These are phyloP conservation scores for Tamias sibiricus DNA, from an alignment of 2,113 vertebrate species.

Conservation along the genomic window DNA sequence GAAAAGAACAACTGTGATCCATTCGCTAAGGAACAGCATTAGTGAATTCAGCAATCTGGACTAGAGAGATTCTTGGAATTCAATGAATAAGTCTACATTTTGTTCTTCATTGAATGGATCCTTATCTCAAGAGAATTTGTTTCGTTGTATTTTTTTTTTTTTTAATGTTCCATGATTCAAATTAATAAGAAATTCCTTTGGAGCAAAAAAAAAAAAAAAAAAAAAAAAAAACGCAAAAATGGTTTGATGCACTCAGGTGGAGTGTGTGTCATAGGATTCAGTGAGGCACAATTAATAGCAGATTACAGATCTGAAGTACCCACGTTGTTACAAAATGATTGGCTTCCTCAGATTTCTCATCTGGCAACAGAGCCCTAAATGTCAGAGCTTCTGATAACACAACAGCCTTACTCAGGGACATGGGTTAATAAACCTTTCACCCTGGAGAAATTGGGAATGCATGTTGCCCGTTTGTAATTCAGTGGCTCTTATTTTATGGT, in stretches of 20 bases:
- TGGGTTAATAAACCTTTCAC: slow-evolving; percentile 48
- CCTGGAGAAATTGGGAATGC: slow-evolving; percentile 14
- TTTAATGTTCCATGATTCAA: not conserved
- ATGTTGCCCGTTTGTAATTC: slow-evolving; percentile 27
- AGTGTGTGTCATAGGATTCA: not conserved
- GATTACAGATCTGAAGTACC: not conserved
- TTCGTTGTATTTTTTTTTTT: slow-evolving; percentile 33
- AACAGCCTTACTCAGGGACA: not conserved
- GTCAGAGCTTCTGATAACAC: not conserved
- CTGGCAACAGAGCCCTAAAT: not conserved
- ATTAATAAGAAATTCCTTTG: slow-evolving; percentile 48
- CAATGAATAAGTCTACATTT: slow-evolving; percentile 21
- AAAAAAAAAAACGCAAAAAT: slow-evolving; percentile 13
- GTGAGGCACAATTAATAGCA: slow-evolving; percentile 15
- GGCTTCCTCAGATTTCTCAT: not conserved
- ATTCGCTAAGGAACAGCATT: not conserved
- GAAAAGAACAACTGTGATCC: not conserved
- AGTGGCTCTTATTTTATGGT: not conserved
- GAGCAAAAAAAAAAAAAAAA: no score
- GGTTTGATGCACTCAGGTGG: not conserved
- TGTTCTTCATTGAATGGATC: slow-evolving; percentile 35
- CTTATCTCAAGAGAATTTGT: slow-evolving; percentile 42
- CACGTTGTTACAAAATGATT: not conserved
- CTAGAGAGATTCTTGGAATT: not conserved
- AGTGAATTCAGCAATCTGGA: not conserved